These are phyloP conservation scores for Lagopus leucura DNA, from an alignment of 2,113 vertebrate species.

Conservation along the genomic window DNA sequence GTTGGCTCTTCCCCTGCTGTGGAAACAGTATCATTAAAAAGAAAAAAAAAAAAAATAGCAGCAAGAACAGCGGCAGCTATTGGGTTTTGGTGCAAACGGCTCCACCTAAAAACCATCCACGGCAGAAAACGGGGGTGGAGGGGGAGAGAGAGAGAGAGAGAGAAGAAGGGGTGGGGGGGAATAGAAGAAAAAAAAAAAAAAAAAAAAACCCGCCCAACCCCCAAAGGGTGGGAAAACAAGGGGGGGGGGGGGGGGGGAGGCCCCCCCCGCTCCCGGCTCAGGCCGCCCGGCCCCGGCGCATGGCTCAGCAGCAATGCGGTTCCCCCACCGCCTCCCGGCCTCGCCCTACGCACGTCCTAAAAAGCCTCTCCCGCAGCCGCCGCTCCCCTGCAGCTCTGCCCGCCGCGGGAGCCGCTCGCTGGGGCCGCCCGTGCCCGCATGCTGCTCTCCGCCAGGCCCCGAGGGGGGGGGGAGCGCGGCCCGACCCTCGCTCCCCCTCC, in stretches of 20 bases:
- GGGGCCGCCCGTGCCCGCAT: not conserved
- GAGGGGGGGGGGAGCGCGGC: not conserved
- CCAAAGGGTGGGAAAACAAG: too few relatives aligned
- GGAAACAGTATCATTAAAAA: conserved; percentile 66
- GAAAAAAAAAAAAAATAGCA: conserved; percentile 7
- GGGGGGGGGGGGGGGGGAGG: not conserved
- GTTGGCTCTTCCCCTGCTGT: conserved; percentile 77
- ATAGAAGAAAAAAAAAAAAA: too few relatives aligned
- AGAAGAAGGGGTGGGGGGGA: too few relatives aligned
- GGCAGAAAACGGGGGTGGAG: conserved; percentile 39
- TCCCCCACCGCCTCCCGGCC: too few relatives aligned
- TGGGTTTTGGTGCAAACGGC: conserved; percentile 65
- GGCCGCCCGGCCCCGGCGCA: too few relatives aligned
- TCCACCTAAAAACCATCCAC: conserved; percentile 64
- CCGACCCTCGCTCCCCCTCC: not conserved
- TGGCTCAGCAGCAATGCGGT: too few relatives aligned
- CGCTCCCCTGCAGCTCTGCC: too few relatives aligned
- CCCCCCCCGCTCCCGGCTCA: too few relatives aligned
- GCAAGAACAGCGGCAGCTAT: conserved; percentile 49
- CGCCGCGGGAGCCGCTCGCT: not conserved
- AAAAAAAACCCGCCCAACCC: too few relatives aligned
- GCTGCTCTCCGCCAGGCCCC: not conserved
- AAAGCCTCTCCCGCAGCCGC: too few relatives aligned
- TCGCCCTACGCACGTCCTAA: too few relatives aligned
- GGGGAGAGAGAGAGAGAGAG: not conserved